phyloP scores from a whole-genome alignment of 2,113 vertebrate species.

The Zosterops pallidus region DNA sequence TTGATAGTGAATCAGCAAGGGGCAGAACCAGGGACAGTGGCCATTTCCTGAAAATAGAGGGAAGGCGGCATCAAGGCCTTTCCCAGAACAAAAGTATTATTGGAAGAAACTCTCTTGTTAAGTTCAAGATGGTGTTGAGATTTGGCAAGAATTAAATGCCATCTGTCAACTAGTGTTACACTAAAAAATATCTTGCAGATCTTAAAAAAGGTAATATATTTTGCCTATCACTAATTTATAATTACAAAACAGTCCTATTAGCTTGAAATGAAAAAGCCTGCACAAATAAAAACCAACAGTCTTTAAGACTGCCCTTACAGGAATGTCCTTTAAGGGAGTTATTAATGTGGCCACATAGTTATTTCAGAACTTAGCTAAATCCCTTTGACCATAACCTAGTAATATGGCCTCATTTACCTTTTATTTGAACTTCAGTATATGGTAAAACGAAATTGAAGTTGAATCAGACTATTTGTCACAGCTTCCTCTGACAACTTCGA shows the following conservation, averaged over 20 bases:
- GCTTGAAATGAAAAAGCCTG: background rate
- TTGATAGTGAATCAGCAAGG: background rate
- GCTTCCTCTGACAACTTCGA: constrained; percentile 24
- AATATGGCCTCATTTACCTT: background rate
- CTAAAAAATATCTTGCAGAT: background rate
- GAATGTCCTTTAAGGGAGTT: background rate
- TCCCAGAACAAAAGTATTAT: background rate
- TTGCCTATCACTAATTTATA: background rate
- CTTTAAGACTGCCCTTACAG: background rate
- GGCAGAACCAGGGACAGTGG: background rate
- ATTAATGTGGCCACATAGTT: background rate
- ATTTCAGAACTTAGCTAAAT: background rate
- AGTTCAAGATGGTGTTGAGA: background rate
- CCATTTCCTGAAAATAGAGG: background rate
- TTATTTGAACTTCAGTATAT: background rate
- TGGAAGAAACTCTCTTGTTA: background rate
- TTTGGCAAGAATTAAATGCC: background rate
- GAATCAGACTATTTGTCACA: background rate
- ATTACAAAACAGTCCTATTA: background rate
- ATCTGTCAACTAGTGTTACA: background rate
- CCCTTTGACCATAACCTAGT: background rate
- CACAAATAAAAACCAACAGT: background rate
- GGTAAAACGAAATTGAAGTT: constrained; percentile 12
- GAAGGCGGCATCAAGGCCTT: background rate
- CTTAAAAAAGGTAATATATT: background rate